Conservation (phyloP, 2,888 invertebrate genomes). For the Drosophila austrosaltans region DNA sequence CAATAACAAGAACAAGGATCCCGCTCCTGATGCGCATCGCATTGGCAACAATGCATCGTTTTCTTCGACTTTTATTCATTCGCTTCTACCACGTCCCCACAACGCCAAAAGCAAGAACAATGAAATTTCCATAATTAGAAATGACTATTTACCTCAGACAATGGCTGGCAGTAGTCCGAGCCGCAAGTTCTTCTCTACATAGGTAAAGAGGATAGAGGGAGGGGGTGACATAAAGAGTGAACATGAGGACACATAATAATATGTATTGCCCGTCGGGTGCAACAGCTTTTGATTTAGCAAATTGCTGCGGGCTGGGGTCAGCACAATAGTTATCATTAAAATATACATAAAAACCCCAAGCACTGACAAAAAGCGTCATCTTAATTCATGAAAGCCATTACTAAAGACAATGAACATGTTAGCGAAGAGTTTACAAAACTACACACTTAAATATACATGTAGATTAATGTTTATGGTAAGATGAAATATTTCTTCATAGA, state of each 20-base stretch:
- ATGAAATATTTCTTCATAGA: too few relatives aligned
- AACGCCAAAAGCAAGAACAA: conserved; percentile 49
- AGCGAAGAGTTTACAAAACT: not conserved
- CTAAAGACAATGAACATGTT: not conserved
- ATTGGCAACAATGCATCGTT: conserved; percentile 20
- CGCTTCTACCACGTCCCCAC: not conserved
- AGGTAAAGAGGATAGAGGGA: too few relatives aligned
- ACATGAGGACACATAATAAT: too few relatives aligned
- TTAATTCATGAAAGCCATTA: not conserved
- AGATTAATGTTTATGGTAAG: too few relatives aligned
- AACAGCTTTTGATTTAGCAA: conserved; percentile 24
- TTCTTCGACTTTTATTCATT: conserved; percentile 26
- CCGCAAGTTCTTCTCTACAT: conserved; percentile 18
- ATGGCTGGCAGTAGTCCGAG: conserved; percentile 47
- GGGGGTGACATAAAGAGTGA: not conserved
- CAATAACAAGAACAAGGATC: conserved; percentile 10
- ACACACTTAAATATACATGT: too few relatives aligned
- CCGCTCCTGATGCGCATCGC: not conserved
- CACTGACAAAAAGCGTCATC: not conserved
- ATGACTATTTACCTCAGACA: conserved; percentile 66
- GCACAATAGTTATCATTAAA: conserved; percentile 4
- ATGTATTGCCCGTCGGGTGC: conserved; percentile 4
- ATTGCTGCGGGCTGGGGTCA: conserved; percentile 18
- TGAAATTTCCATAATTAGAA: conserved; percentile 67
- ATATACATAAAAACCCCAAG: conserved; percentile 1